Base-by-base conservation (phyloP, 2,888 invertebrate genomes). In the Leptopilina syphax region DNA sequence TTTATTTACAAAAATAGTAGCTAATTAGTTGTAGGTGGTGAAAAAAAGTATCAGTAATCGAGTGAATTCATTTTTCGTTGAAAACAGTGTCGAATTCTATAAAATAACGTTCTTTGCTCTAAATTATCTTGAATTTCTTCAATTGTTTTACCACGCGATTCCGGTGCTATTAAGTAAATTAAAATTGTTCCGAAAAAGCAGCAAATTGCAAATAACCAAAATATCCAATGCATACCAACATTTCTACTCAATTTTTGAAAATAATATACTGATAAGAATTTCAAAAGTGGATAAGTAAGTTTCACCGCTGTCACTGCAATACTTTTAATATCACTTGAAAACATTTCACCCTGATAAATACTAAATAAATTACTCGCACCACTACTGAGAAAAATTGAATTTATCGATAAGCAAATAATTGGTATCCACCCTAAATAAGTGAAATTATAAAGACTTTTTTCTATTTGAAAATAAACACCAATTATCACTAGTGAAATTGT, bases 321-420 rank as follows among this genome's bases (percentile, higher is more conserved):
- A 70, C 68, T 70, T 70, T 54, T 70, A 0, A 70, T 50, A 10
- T 70, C 50, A 24, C 13, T 50, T 13, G 68, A 1, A 27, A 70
- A 70, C 12, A 70, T 47, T 70, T 70, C 68, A 18, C 68, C 68
- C 10, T 70, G 68, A 18, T 70, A 70, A 27, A 70, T 70, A 10
- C 24, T 50, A 13, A 70, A 50, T 24, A 70, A 50, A 47, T 70
- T 70, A 13, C 68, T 27, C 6, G 68, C 12, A 50, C 68, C 68
- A 8, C 18, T 24, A 18, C 50, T 70, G 3, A 70, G 47, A 27
- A 54, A 70, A 12, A 50, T 0, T 3, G 47, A 47, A 3, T 12
- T 24, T 2, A 70, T 1, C 50, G 68, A 70, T 0, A 70, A 3
- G 12, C 9, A 50, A 50, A 27, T 7, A 27, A 70, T 27, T 12